These are phyloP conservation scores for Linnaemya tessellans DNA, from an alignment of 2,888 invertebrate genomes.

Conservation along the genomic window DNA sequence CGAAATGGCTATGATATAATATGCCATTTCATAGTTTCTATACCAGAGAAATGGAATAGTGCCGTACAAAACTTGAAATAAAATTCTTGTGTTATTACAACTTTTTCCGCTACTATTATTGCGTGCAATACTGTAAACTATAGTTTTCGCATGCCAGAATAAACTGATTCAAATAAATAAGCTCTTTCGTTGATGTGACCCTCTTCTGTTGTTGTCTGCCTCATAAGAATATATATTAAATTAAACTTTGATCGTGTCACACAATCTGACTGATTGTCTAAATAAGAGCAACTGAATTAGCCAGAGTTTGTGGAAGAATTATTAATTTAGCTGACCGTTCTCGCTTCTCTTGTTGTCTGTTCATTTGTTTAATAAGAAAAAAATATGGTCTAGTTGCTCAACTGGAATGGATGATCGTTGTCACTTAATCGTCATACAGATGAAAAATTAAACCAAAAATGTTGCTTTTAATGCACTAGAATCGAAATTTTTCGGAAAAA, in stretches of 20 bases:
- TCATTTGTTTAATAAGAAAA: constrained; percentile 28
- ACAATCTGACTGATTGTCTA: constrained; percentile 56
- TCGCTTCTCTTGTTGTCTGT: neutral
- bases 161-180: constrained; percentile 41
- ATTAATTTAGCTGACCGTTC: constrained; percentile 12
- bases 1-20: too few species aligned
- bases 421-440: constrained; percentile 43
- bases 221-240: constrained; percentile 60
- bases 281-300: neutral
- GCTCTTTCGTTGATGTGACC: constrained; percentile 6
- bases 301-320: neutral
- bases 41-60: too few species aligned
- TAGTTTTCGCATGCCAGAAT: neutral
- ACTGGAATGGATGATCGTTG: constrained; percentile 17
- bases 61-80: too few species aligned
- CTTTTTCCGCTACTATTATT: neutral
- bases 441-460: neutral
- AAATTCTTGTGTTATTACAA: too few species aligned
- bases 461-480: neutral
- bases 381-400: neutral
- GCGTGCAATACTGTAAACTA: neutral
- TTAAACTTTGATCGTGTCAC: constrained; percentile 63
- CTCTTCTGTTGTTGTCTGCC: constrained; percentile 53
- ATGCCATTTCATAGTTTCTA: too few species aligned
- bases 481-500: too few species aligned